These are phyloP conservation scores for Hephaestus fuliginosus DNA, from an alignment of 2,797 vertebrate genomes.

Conservation along the genomic window DNA sequence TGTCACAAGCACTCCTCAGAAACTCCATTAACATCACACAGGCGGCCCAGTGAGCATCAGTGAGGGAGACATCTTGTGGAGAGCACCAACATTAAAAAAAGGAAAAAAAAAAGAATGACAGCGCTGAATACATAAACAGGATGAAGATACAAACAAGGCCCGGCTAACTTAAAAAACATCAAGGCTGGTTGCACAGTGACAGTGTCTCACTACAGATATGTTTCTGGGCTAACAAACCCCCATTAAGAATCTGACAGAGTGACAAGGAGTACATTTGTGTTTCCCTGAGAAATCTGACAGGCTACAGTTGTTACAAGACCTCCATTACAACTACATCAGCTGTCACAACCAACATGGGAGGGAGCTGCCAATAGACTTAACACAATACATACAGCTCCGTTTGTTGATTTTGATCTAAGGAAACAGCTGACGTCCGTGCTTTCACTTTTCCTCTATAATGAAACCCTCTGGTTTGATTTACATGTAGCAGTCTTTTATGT, in stretches of 20 bases:
- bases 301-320: slow-evolving; percentile 77
- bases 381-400: slow-evolving; percentile 17
- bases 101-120: slow-evolving; percentile 48
- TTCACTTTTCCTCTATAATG: slow-evolving; percentile 1
- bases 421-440: background rate
- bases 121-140: slow-evolving; percentile 53
- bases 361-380: slow-evolving; percentile 45
- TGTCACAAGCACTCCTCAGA: slow-evolving; percentile 73
- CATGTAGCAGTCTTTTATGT: background rate
- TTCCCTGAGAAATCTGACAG: slow-evolving; percentile 78
- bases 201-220: slow-evolving; percentile 50
- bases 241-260: slow-evolving; percentile 78
- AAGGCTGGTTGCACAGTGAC: slow-evolving; percentile 64
- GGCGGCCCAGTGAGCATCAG: slow-evolving; percentile 60
- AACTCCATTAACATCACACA: slow-evolving; percentile 72
- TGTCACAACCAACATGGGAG: slow-evolving; percentile 57
- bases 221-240: slow-evolving; percentile 71
- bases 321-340: slow-evolving; percentile 79
- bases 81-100: slow-evolving; percentile 57
- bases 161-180: slow-evolving; percentile 50
- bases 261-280: slow-evolving; percentile 81
- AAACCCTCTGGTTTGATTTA: background rate
- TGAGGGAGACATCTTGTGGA: slow-evolving; percentile 77
- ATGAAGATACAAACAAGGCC: slow-evolving; percentile 52
- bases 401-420: slow-evolving; percentile 18